These are phyloP conservation scores for Rhinichthys klamathensis DNA, from an alignment of 2,113 vertebrate species.

Conservation along the genomic window DNA sequence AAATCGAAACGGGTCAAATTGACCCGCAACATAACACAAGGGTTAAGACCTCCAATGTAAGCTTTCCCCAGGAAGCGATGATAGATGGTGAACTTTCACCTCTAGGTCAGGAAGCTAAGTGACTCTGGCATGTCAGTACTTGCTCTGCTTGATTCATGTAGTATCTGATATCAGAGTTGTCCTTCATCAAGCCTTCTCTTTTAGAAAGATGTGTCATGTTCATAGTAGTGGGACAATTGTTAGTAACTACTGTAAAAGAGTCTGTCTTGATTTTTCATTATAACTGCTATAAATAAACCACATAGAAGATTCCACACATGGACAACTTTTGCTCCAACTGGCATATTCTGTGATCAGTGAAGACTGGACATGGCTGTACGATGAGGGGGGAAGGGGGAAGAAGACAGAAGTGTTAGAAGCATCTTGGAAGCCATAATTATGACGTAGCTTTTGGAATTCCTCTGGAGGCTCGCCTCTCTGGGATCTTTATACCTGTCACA, in stretches of 20 bases:
- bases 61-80: constrained; percentile 71
- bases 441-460: constrained; percentile 74
- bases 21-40: too few species aligned
- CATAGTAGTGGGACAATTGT: background rate
- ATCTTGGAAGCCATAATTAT: constrained; percentile 73
- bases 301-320: background rate
- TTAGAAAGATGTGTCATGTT: background rate
- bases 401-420: constrained; percentile 50
- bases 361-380: constrained; percentile 1
- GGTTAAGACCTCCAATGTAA: constrained; percentile 49
- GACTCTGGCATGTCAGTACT: constrained; percentile 22
- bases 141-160: background rate
- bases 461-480: constrained; percentile 65
- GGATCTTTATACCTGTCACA: constrained; percentile 71
- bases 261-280: background rate
- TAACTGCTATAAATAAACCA: background rate
- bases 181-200: background rate
- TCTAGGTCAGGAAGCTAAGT: constrained; percentile 51
- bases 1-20: too few species aligned
- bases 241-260: background rate
- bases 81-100: constrained; percentile 64
- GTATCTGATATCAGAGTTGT: constrained; percentile 16
- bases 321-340: background rate
- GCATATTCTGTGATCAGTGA: constrained; percentile 40
- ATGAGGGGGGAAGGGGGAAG: constrained; percentile 35